These are phyloP conservation scores for Tenthredo scrophulariae DNA, from an alignment of 2,888 invertebrate species.

Conservation along the genomic window DNA sequence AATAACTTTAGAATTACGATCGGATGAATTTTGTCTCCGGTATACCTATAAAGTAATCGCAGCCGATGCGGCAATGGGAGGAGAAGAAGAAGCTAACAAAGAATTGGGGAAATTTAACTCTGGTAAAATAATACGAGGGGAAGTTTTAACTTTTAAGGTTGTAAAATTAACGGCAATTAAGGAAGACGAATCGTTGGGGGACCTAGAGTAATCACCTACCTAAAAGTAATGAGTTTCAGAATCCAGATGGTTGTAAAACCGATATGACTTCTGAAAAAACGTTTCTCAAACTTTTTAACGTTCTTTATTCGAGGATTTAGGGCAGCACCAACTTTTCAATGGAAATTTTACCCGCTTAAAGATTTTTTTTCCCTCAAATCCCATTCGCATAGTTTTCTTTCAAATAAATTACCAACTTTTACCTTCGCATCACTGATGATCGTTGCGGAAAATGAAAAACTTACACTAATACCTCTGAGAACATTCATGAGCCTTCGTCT, in stretches of 20 bases:
- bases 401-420: slow-evolving; percentile 19
- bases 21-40: slow-evolving; percentile 3
- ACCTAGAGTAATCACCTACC: slow-evolving; percentile 29
- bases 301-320: not conserved
- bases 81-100: slow-evolving; percentile 15
- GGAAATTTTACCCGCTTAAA: not conserved
- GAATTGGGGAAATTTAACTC: slow-evolving; percentile 30
- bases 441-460: not conserved
- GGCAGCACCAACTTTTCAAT: not conserved
- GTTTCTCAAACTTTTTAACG: slow-evolving; percentile 21
- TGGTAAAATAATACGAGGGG: slow-evolving; percentile 31
- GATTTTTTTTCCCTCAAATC: not conserved
- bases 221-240: slow-evolving; percentile 35
- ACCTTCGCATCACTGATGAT: not conserved
- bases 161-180: slow-evolving; percentile 47
- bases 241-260: slow-evolving; percentile 45
- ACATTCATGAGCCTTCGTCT: not conserved
- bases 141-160: slow-evolving; percentile 42
- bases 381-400: slow-evolving; percentile 8
- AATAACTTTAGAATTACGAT: not conserved
- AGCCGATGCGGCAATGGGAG: not conserved
- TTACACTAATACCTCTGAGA: too few species aligned
- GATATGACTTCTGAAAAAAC: slow-evolving; percentile 35
- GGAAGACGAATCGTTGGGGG: slow-evolving; percentile 23
- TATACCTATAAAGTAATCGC: not conserved